phyloP scores from a whole-genome alignment of 1,140 invertebrate genomes.

The Elysia chlorotica region DNA sequence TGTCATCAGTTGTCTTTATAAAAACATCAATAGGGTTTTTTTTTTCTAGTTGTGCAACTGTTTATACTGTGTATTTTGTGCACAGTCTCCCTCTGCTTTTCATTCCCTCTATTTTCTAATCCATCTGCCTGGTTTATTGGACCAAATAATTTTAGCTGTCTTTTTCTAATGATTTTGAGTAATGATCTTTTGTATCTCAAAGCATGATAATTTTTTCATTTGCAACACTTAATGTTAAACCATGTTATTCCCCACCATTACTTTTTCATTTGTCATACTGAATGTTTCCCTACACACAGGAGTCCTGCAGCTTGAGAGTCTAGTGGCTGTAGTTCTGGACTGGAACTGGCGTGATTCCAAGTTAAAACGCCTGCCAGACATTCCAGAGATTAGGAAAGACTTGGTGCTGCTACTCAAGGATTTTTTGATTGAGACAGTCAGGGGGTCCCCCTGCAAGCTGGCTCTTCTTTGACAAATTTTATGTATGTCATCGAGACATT shows the following conservation, averaged over 20 bases:
- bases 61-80: no score
- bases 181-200: neutral
- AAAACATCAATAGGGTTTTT: no score
- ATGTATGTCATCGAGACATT: no score
- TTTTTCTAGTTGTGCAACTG: no score
- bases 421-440: constrained; percentile 14
- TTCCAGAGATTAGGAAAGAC: constrained; percentile 46
- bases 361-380: constrained; percentile 46
- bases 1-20: no score
- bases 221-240: neutral
- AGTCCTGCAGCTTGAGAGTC: constrained; percentile 39
- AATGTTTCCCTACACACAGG: constrained; percentile 33
- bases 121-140: neutral
- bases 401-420: constrained; percentile 29
- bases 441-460: constrained; percentile 9
- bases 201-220: neutral
- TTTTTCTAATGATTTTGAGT: no score
- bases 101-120: neutral
- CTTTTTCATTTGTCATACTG: neutral
- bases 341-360: constrained; percentile 57
- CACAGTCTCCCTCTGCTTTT: no score
- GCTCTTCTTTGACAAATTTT: constrained; percentile 14
- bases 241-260: neutral
- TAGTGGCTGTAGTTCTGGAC: constrained; percentile 47
- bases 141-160: no score